Evolutionary conservation across 2,797 vertebrate genomes (phyloP), one percentile per base, ranked within the genome.

Genomic region (Spheniscus humboldti): DNA sequence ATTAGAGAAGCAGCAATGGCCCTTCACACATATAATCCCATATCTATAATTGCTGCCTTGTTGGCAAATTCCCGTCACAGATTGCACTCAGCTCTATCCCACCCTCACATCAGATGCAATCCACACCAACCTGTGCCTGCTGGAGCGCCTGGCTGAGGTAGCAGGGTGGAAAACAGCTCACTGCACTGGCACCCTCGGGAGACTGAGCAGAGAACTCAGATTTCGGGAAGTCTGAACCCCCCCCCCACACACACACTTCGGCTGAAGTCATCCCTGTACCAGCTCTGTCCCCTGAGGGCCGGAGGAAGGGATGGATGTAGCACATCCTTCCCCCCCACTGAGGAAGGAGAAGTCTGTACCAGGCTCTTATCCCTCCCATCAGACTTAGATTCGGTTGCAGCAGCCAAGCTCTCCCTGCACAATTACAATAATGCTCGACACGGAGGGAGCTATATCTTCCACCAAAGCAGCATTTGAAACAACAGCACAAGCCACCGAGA

Each of bases 71-170:
- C 74, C 82, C 0, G 0, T 80, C 88, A 93, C 95, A 93, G 94
- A 95, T 39, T 95, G 94, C 31, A 43, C 48, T 90, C 71, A 14
- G 83, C 77, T 93, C 88, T 73, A 71, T 94, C 56, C 91, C 91
- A 94, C 93, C 90, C 90, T 95, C 95, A 93, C 62, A 95, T 94
- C 91, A 94, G 96, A 95, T 93, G 93, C 81, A 91, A 89, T 79
- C 71, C 63, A 18, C 67, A 94, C 74, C 86, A 96, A 76, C 69
- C 86, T 90, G 83, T 60, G 80, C 74, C 92, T 95, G 84, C 57
- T 73, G 82, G n/a, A 92, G 74, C 0, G 13, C 76, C 83, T 92
- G 86, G 67, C 74, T 94, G 88, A 85, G 60, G 74, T 30, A 90
- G 83, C 10, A 2, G 16, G n/a, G 64, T 47, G 31, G 30, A 92